Evolutionary conservation across 2,888 invertebrate species (phyloP).

Genomic region (Arctia plantaginis): DNA sequence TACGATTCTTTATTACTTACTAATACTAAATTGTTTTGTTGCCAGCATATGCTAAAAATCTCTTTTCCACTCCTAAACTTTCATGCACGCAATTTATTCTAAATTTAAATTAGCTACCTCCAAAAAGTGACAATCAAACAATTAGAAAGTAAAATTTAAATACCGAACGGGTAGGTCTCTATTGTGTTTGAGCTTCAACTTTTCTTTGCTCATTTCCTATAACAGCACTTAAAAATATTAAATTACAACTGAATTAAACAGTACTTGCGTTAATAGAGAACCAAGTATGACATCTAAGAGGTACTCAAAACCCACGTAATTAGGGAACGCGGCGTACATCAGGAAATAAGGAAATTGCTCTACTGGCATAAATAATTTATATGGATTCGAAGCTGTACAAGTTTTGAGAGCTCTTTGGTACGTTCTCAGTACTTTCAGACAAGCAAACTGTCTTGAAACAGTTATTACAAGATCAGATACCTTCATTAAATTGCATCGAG

Average conservation of each 20-base stretch:
- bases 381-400: slow-evolving; percentile 74
- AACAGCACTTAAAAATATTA: slow-evolving; percentile 51
- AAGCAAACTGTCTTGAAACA: slow-evolving; percentile 53
- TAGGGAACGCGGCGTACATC: slow-evolving; percentile 58
- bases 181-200: slow-evolving; percentile 24
- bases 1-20: background rate
- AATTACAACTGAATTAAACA: slow-evolving; percentile 63
- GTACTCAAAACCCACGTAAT: slow-evolving; percentile 76
- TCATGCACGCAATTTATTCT: background rate
- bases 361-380: slow-evolving; percentile 82
- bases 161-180: slow-evolving; percentile 1
- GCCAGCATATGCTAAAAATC: background rate
- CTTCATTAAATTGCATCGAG: slow-evolving; percentile 42
- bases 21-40: background rate
- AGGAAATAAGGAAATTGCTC: slow-evolving; percentile 72
- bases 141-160: slow-evolving; percentile 3
- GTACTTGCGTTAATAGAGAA: slow-evolving; percentile 67
- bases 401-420: slow-evolving; percentile 76
- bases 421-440: slow-evolving; percentile 35
- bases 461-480: slow-evolving; percentile 57
- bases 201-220: slow-evolving; percentile 16
- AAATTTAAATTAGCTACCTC: background rate
- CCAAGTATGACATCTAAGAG: slow-evolving; percentile 68
- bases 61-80: background rate
- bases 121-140: background rate